These are phyloP conservation scores for Tenthredo scrophulariae DNA, from an alignment of 2,888 invertebrate species.

Conservation along the genomic window DNA sequence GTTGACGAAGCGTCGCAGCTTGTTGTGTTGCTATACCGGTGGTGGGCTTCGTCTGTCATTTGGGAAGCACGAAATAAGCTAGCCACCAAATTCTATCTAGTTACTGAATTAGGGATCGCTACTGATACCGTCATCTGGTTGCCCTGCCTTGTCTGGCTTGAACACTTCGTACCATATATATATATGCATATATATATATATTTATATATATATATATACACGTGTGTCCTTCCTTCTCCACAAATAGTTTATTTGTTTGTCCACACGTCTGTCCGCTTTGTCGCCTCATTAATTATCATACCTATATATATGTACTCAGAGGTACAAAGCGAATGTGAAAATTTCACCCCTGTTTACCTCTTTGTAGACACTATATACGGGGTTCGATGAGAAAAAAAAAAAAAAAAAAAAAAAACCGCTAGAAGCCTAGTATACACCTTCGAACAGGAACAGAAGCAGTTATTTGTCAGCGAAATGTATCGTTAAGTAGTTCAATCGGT, in stretches of 20 bases:
- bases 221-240: background rate
- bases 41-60: conserved; percentile 58
- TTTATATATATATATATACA: too few relatives aligned
- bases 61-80: conserved; percentile 68
- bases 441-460: background rate
- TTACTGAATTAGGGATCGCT: conserved; percentile 58
- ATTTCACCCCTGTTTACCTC: background rate
- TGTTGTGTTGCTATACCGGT: background rate
- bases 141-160: conserved; percentile 63
- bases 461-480: conserved; percentile 5
- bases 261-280: conserved; percentile 49
- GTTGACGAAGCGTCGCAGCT: background rate
- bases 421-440: background rate
- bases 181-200: background rate
- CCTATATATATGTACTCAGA: background rate
- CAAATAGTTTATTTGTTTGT: conserved; percentile 48
- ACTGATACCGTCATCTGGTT: conserved; percentile 52
- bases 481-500: background rate
- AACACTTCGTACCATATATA: conserved; percentile 62
- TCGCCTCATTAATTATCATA: background rate
- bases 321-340: background rate
- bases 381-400: too few relatives aligned
- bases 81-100: conserved; percentile 72
- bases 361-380: background rate
- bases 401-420: too few relatives aligned